Percentiles rank a stretch among this genome's conserved stretches.
These are phyloP conservation scores for Grammomys surdaster DNA, from an alignment of 2,113 vertebrate genomes.

Conservation along the genomic window DNA sequence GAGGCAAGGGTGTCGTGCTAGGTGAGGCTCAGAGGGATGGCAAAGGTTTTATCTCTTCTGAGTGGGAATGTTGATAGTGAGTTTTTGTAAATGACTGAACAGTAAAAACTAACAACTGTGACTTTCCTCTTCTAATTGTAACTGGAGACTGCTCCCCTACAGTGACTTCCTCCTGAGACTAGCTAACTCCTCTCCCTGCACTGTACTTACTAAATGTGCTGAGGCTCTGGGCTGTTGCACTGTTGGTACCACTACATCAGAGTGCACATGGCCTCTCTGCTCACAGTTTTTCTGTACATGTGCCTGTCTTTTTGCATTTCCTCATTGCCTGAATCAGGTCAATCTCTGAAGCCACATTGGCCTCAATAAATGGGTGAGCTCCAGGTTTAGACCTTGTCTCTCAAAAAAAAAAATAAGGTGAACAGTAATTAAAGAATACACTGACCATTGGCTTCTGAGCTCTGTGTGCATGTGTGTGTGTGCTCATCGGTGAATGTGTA, in stretches of 20 bases:
- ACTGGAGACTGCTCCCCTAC: not conserved
- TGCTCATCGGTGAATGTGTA: no score
- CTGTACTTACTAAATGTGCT: not conserved
- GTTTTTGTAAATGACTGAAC: not conserved
- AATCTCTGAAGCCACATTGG: not conserved
- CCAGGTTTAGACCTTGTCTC: not conserved
- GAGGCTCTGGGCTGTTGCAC: not conserved
- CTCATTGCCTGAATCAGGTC: not conserved
- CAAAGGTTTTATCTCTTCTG: not conserved
- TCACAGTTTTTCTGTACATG: not conserved
- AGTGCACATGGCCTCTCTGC: not conserved
- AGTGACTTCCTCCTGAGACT: not conserved
- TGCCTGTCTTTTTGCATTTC: not conserved
- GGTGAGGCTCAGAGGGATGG: not conserved
- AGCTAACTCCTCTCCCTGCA: no score
- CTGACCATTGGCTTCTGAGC: not conserved
- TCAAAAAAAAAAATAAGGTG: not conserved
- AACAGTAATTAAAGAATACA: not conserved
- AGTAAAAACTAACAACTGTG: not conserved
- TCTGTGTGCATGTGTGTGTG: not conserved
- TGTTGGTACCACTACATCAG: not conserved
- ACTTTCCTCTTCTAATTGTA: not conserved
- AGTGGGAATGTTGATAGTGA: not conserved
- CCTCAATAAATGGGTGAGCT: not conserved
- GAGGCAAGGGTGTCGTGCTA: not conserved